Evolutionary conservation across 2,888 invertebrate genomes (phyloP), one percentile per base, ranked within the genome.

Genomic region (Caenorhabditis sp.): DNA sequence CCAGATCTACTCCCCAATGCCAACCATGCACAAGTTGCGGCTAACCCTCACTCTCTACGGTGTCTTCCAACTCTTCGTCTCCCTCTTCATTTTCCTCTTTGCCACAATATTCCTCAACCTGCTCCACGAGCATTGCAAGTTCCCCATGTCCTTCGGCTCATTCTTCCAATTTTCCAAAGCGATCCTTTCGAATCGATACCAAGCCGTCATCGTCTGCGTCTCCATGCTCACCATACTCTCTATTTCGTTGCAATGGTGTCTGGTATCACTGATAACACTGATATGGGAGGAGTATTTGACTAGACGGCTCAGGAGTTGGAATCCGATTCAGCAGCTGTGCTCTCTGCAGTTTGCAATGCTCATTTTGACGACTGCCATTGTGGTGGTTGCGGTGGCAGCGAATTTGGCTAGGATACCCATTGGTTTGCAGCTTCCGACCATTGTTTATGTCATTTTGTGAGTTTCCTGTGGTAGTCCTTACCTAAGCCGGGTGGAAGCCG

Each of bases 1-100:
- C 9, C 71, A 86, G 86, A 72, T 80, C n/a, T 85, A 72, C 55
- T 84, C 83, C 18, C 84, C 84, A 15, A 68, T 86, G 51, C 83
- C 84, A 37, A 86, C 86, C 3, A 84, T 84, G 68, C 82, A 86
- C 56, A 86, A 86, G 74, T 83, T 86, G 20, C 86, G 86, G 5
- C 80, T 88, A 9, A 81, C 83, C 13, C 72, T 88, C 37, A 83
- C 80, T 20, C 80, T 88, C 32, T 83, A 85, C 47, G 85, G 82
- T 18, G 84, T 84, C 0, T 88, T 88, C 69, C 84, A 84, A 53
- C 56, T 88, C 13, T 84, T 85, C 70, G 37, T 61, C 26, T 74
- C 78, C 15, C 62, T 79, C 13, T 83, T 88, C 56, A 68, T 83
- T 37, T 88, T 84, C 60, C 56, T 88, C 3, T 71, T 79, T n/a